Base-by-base conservation (phyloP, 2,113 vertebrate species). In the Macheiramphus alcinus region DNA sequence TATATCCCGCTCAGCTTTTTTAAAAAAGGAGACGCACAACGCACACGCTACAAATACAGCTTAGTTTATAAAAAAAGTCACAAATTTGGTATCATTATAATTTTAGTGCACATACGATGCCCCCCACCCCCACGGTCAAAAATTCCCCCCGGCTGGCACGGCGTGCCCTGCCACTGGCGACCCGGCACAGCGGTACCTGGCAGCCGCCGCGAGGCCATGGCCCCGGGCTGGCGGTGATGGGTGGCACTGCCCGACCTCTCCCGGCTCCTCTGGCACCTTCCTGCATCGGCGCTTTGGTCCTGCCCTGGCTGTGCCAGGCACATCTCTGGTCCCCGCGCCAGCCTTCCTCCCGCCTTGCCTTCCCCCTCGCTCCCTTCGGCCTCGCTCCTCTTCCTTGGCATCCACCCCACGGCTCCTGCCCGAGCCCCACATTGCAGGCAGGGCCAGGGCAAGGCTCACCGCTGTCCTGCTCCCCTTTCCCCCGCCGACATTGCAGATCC, bases 1-100 rank as follows among this genome's bases (percentile, higher is more conserved):
- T 87, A 27, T 7, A 7, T 47, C 72, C 79, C 0, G 1, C 79
- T 45, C 16, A 4, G 70, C 16, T 27, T 21, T n/a, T 16, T 13
- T 10, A 55, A 76, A 59, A 61, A 62, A 42, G 56, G 70, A 93
- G 70, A 20, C 5, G 19, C 47, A 58, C 29, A 14, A 14, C 4
- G 2, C 27, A 8, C 11, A 14, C 8, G 9, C 58, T 92, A 89
- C 90, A 94, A 95, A 95, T 86, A 91, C 86, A 95, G 65, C 78
- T 95, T 79, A 73, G 79, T 96, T 95, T 96, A 93, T 89, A 73
- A 93, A 93, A 75, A 45, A 91, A 72, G 40, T 80, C 67, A 82
- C 90, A 94, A 92, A 96, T 97, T 97, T 97, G 97, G 97, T 97
- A 97, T 97, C 81, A 0, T 96, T 95, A 96, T 91, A 68, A 95